phyloP scores from a whole-genome alignment of 2,797 vertebrate species.

The Microctenopoma lineatum region DNA sequence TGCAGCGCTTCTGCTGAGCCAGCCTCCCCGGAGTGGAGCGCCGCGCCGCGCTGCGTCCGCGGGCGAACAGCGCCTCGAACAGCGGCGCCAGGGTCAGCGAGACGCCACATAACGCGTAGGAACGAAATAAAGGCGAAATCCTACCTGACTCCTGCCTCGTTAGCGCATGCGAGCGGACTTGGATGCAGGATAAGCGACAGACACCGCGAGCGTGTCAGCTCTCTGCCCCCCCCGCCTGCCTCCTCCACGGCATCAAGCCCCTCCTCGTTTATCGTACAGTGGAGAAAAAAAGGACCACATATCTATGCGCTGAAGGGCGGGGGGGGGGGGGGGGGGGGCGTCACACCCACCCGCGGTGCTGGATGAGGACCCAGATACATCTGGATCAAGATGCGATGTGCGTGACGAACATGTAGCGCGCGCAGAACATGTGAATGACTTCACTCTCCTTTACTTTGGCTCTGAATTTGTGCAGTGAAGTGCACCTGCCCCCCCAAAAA shows the following conservation, averaged over 20 bases:
- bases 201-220: slow-evolving; percentile 69
- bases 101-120: neutral
- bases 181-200: slow-evolving; percentile 72
- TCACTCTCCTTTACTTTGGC: slow-evolving; percentile 41
- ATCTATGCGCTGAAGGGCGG: slow-evolving; percentile 58
- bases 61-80: slow-evolving; percentile 41
- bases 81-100: slow-evolving; percentile 17
- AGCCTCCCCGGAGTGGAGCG: slow-evolving; percentile 39
- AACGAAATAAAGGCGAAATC: slow-evolving; percentile 55
- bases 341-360: slow-evolving; percentile 53
- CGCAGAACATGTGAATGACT: neutral
- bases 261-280: slow-evolving; percentile 82
- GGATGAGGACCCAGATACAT: slow-evolving; percentile 1
- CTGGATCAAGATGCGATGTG: neutral
- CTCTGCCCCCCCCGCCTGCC: slow-evolving; percentile 49
- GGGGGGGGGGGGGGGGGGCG: slow-evolving; percentile 67
- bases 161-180: slow-evolving; percentile 78
- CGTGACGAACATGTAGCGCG: neutral
- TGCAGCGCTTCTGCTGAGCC: slow-evolving; percentile 67
- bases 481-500: slow-evolving; percentile 29
- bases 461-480: slow-evolving; percentile 34
- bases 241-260: slow-evolving; percentile 80
- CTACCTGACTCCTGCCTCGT: slow-evolving; percentile 81
- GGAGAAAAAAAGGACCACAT: slow-evolving; percentile 53
- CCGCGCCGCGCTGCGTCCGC: slow-evolving; percentile 20